Evolutionary conservation across 2,113 vertebrate species (phyloP).

Genomic region (Archilochus colubris): DNA sequence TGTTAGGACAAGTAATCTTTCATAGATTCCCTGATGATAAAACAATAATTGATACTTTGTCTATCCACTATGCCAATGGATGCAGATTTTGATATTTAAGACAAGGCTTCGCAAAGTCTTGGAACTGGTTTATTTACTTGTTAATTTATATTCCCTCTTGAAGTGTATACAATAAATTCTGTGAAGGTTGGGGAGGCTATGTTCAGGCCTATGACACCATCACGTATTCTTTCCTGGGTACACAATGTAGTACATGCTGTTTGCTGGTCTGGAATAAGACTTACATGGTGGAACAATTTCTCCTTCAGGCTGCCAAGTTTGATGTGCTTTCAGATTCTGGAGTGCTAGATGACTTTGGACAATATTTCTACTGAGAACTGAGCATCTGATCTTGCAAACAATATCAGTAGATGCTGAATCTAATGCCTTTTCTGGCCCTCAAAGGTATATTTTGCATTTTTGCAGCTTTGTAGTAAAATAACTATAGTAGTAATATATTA

Average conservation of each 20-base stretch:
- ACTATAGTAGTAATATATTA: neutral
- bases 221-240: neutral
- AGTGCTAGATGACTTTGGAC: neutral
- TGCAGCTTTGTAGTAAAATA: neutral
- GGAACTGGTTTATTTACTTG: neutral
- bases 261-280: conserved; percentile 8
- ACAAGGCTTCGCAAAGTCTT: neutral
- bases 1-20: neutral
- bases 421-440: neutral
- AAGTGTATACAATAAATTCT: neutral
- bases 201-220: neutral
- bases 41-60: neutral
- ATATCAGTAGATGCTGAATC: neutral
- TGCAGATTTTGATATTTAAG: neutral
- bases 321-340: neutral
- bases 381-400: neutral
- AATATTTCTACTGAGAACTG: neutral
- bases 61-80: neutral
- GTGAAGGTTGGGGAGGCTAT: neutral
- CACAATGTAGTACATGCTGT: neutral
- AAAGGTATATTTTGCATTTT: neutral
- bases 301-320: neutral
- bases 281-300: neutral
- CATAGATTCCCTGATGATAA: neutral
- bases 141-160: neutral